Conservation (phyloP, 2,797 vertebrate genomes). For the Betta splendens region DNA sequence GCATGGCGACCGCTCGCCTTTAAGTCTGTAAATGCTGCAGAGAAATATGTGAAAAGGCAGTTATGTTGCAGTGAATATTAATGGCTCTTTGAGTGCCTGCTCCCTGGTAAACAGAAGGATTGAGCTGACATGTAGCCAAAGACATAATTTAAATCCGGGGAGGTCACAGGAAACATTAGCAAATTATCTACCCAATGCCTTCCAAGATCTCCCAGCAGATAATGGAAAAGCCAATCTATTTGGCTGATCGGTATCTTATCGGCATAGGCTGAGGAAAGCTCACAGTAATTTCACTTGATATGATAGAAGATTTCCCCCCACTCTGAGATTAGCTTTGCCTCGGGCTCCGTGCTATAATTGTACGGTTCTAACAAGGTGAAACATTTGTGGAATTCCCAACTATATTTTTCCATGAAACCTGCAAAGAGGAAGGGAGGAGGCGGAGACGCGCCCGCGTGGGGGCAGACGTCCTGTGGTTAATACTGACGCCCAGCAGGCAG, state of each 20-base stretch:
- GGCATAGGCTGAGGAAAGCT: constrained; percentile 80
- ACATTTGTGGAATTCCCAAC: constrained; percentile 74
- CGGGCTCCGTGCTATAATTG: constrained; percentile 77
- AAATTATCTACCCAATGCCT: constrained; percentile 84
- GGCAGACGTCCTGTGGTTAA: constrained; percentile 13
- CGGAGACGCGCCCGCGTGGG: constrained; percentile 24
- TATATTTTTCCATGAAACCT: constrained; percentile 61
- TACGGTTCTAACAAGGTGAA: constrained; percentile 79
- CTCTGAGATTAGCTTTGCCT: constrained; percentile 82
- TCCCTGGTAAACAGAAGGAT: constrained; percentile 76
- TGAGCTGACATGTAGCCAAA: constrained; percentile 80
- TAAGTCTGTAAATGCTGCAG: constrained; percentile 57
- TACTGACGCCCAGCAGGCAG: no score
- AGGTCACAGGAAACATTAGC: constrained; percentile 87
- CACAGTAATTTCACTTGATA: constrained; percentile 82
- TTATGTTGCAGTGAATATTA: constrained; percentile 76
- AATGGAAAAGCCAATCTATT: constrained; percentile 85
- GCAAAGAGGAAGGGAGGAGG: constrained; percentile 18
- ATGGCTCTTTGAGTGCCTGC: constrained; percentile 72
- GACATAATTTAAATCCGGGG: constrained; percentile 83
- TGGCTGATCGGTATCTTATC: constrained; percentile 85
- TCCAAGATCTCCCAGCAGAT: constrained; percentile 81
- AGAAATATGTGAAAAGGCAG: constrained; percentile 68
- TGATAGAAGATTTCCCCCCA: constrained; percentile 81
- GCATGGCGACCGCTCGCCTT: constrained; percentile 53